Evolutionary conservation across 2,113 vertebrate species (phyloP).

Genomic region (Columba janthina): DNA sequence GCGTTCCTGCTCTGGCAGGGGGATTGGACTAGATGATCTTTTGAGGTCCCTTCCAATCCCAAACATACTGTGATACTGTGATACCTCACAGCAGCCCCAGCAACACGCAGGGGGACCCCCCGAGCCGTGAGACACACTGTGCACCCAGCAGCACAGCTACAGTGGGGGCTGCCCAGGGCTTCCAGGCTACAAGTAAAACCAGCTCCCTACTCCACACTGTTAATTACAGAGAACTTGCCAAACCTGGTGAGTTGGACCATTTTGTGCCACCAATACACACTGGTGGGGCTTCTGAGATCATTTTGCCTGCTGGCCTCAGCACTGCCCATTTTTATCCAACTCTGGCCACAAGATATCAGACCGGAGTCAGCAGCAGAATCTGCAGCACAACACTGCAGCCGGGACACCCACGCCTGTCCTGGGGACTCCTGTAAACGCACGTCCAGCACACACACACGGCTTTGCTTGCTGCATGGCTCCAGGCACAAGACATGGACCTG

Average conservation of each 20-base stretch:
- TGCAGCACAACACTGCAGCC: neutral
- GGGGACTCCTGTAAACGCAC: neutral
- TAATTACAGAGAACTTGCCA: neutral
- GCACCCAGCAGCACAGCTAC: neutral
- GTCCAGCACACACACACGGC: neutral
- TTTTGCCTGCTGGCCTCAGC: neutral
- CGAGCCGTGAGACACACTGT: neutral
- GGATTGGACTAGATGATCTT: too few relatives aligned
- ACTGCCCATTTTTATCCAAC: neutral
- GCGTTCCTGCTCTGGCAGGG: too few relatives aligned
- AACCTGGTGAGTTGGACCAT: neutral
- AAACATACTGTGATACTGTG: too few relatives aligned
- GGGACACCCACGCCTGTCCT: neutral
- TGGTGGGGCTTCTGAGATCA: neutral
- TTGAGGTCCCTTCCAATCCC: too few relatives aligned
- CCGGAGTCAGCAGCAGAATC: fast-evolving
- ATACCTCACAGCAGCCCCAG: neutral
- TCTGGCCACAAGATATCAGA: neutral
- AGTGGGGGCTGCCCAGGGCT: neutral
- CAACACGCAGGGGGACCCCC: neutral
- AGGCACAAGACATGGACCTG: neutral
- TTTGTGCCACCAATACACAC: neutral
- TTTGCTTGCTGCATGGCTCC: neutral
- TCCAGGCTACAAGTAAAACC: neutral
- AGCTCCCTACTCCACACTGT: neutral